Conservation (phyloP, 2,888 invertebrate species). For the Argyresthia albistria region DNA sequence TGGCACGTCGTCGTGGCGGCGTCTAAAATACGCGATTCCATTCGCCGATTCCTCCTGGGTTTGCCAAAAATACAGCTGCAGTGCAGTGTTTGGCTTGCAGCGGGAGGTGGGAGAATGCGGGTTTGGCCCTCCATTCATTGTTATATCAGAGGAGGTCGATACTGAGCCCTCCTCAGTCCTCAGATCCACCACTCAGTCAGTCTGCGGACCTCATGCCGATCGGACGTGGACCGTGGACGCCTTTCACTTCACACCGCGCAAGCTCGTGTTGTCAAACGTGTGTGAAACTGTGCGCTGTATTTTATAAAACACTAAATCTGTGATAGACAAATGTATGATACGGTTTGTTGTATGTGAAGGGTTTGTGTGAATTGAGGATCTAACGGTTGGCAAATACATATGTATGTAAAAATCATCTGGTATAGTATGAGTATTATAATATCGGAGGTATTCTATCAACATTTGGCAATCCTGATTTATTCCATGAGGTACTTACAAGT, state of each 20-base stretch:
- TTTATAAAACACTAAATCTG: neutral
- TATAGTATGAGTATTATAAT: too few relatives aligned
- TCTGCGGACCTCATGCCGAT: neutral
- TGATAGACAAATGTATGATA: too few relatives aligned
- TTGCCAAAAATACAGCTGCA: slow-evolving; percentile 70
- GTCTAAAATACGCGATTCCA: slow-evolving; percentile 7
- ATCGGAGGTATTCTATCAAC: too few relatives aligned
- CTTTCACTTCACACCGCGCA: neutral
- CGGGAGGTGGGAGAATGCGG: slow-evolving; percentile 37
- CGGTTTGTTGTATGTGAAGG: too few relatives aligned
- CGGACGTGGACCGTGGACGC: too few relatives aligned
- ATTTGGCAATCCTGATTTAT: too few relatives aligned
- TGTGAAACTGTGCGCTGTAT: neutral
- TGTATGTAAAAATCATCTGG: too few relatives aligned
- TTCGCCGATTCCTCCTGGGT: slow-evolving; percentile 32
- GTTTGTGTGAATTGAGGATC: too few relatives aligned
- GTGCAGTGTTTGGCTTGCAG: slow-evolving; percentile 66
- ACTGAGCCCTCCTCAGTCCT: slow-evolving; percentile 12
- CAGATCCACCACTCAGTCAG: neutral
- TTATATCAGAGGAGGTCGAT: slow-evolving; percentile 47
- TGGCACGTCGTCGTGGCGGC: slow-evolving; percentile 13
- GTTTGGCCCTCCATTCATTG: slow-evolving; percentile 48
- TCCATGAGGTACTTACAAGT: too few relatives aligned
- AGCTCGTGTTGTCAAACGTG: neutral
- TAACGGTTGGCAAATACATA: too few relatives aligned